Percentiles rank a stretch among this genome's conserved stretches.
These are phyloP conservation scores for Hyppa rectilinea DNA, from an alignment of 2,888 invertebrate species.

Conservation along the genomic window DNA sequence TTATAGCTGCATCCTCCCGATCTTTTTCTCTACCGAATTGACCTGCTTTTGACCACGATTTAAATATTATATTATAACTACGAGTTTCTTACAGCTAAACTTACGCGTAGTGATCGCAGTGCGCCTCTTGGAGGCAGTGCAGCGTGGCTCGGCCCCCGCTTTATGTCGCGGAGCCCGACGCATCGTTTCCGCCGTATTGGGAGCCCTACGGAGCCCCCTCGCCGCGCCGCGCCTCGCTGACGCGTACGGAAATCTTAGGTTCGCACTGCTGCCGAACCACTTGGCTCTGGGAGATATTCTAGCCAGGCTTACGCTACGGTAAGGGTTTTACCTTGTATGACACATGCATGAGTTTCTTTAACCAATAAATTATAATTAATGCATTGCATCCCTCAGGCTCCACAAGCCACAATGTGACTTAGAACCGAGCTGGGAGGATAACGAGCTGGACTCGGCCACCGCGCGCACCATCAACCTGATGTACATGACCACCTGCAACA, in stretches of 20 bases:
- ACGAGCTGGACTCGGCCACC: slow-evolving; percentile 92
- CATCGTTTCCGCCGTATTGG: slow-evolving; percentile 86
- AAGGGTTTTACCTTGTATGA: slow-evolving; percentile 13
- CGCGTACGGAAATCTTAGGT: slow-evolving; percentile 90
- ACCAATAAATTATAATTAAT: too few species aligned
- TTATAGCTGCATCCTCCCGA: neutral
- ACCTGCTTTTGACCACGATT: neutral
- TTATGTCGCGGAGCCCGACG: slow-evolving; percentile 74
- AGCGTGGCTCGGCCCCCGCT: slow-evolving; percentile 86
- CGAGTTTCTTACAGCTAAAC: slow-evolving; percentile 73
- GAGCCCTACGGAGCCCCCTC: slow-evolving; percentile 93
- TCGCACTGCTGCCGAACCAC: slow-evolving; percentile 80
- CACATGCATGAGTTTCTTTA: neutral
- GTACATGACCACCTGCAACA: slow-evolving; percentile 85
- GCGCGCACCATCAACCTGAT: slow-evolving; percentile 92
- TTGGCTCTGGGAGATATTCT: slow-evolving; percentile 91
- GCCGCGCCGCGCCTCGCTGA: slow-evolving; percentile 92
- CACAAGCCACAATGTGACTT: slow-evolving; percentile 95
- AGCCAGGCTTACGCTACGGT: slow-evolving; percentile 93
- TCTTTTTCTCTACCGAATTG: neutral
- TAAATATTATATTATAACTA: neutral
- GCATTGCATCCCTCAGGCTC: slow-evolving; percentile 88
- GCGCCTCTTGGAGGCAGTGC: slow-evolving; percentile 89
- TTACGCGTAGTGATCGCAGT: slow-evolving; percentile 75
- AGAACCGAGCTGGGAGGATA: slow-evolving; percentile 94